Conservation (phyloP, 2,113 vertebrate genomes). For the Vidua chalybeata region DNA sequence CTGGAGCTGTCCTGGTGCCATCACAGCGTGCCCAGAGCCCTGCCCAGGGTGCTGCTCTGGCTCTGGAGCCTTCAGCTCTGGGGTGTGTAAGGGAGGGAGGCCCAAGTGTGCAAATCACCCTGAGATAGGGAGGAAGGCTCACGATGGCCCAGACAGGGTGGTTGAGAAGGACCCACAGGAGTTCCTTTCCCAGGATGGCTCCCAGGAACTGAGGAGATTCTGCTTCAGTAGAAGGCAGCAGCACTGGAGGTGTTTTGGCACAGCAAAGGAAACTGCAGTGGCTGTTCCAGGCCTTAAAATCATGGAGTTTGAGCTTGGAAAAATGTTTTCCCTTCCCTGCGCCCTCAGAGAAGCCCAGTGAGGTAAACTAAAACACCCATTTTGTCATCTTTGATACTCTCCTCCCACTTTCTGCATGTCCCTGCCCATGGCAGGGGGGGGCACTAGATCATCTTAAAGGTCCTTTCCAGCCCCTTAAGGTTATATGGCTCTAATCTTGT, state of each 20-base stretch:
- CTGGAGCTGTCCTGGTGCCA: not conserved
- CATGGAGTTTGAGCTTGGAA: not conserved
- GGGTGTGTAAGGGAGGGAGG: not conserved
- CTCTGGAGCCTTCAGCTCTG: not conserved
- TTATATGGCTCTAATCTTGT: accelerated
- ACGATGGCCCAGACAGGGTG: not conserved
- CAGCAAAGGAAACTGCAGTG: not conserved
- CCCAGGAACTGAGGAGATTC: not conserved
- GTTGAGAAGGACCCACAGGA: not conserved
- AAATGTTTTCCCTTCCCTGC: not conserved
- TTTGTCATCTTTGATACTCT: not conserved
- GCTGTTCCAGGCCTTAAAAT: not conserved
- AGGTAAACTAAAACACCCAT: not conserved
- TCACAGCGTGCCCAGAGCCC: not conserved
- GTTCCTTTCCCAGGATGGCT: not conserved
- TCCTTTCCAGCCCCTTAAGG: not conserved
- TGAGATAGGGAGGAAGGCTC: not conserved
- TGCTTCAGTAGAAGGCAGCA: not conserved
- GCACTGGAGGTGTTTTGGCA: not conserved
- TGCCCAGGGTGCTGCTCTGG: not conserved
- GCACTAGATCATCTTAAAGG: not conserved
- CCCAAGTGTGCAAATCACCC: not conserved
- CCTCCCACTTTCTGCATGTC: not conserved
- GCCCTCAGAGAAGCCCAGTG: not conserved
- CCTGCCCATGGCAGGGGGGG: not conserved